phyloP scores from a whole-genome alignment of 2,797 vertebrate genomes.

The Pseudomugil gertrudae region DNA sequence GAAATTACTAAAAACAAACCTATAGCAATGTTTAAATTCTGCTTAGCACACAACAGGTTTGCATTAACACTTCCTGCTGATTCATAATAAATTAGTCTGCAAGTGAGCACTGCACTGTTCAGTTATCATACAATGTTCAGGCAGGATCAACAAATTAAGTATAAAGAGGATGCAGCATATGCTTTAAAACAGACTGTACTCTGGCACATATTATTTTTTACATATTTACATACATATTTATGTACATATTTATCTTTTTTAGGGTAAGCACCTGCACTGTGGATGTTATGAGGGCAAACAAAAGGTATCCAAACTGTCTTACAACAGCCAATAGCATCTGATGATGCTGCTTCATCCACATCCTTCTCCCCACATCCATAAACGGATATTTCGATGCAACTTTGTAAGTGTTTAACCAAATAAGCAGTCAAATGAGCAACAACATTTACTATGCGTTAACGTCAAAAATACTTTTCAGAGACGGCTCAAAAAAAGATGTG shows the following conservation, averaged over 20 bases:
- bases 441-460: conserved; percentile 85
- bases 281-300: conserved; percentile 21
- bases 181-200: background rate
- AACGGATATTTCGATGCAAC: conserved; percentile 74
- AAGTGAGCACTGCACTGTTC: conserved; percentile 8
- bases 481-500: conserved; percentile 77
- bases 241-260: too few relatives aligned
- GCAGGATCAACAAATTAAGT: background rate
- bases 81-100: conserved; percentile 23
- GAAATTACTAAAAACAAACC: conserved; percentile 8
- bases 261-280: background rate
- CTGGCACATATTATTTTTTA: conserved; percentile 3
- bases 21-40: conserved; percentile 5
- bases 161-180: background rate
- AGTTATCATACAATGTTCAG: conserved; percentile 6
- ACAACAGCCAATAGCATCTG: conserved; percentile 39
- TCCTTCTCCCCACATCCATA: conserved; percentile 74
- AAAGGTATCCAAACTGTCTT: conserved; percentile 15
- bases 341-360: conserved; percentile 55
- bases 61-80: conserved; percentile 18
- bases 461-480: conserved; percentile 71
- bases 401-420: conserved; percentile 88
- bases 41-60: conserved; percentile 18
- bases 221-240: background rate
- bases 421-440: conserved; percentile 94